Conservation (phyloP, 2,888 invertebrate species). For the Trissolcus brochymenae region DNA sequence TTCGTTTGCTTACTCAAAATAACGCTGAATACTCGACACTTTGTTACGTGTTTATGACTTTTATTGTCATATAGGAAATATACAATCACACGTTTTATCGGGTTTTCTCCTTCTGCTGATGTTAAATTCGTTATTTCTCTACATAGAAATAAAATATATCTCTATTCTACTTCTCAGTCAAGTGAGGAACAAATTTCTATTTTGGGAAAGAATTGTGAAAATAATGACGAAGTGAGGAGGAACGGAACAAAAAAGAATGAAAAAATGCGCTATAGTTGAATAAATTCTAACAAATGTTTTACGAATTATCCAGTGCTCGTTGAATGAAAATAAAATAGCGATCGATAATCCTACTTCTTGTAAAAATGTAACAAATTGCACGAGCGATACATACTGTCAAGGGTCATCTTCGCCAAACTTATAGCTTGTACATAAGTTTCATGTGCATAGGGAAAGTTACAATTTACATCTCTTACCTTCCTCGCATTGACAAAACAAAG, state of each 20-base stretch:
- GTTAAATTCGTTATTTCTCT: constrained; percentile 52
- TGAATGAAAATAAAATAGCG: constrained; percentile 49
- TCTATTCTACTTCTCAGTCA: constrained; percentile 56
- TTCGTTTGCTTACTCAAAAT: constrained; percentile 13
- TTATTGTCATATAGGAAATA: constrained; percentile 42
- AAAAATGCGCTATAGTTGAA: constrained; percentile 51
- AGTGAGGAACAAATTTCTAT: constrained; percentile 53
- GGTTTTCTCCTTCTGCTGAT: constrained; percentile 48
- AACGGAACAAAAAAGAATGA: constrained; percentile 3
- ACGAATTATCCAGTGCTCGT: constrained; percentile 55
- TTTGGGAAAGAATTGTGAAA: constrained; percentile 53
- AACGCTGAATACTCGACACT: background rate
- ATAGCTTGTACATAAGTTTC: constrained; percentile 56
- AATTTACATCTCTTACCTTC: constrained; percentile 39
- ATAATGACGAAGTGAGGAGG: background rate
- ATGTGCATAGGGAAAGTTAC: constrained; percentile 32
- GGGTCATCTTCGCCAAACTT: constrained; percentile 46
- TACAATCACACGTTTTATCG: constrained; percentile 50
- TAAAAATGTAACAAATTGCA: constrained; percentile 57
- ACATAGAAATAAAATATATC: constrained; percentile 51
- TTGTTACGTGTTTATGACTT: constrained; percentile 41
- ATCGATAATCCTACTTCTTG: constrained; percentile 58
- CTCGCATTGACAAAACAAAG: constrained; percentile 1
- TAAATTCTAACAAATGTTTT: constrained; percentile 54
- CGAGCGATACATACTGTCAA: constrained; percentile 48